Evolutionary conservation across 1,140 invertebrate species (phyloP), one percentile per base, ranked within the genome.

Genomic region (Aethina tumida): DNA sequence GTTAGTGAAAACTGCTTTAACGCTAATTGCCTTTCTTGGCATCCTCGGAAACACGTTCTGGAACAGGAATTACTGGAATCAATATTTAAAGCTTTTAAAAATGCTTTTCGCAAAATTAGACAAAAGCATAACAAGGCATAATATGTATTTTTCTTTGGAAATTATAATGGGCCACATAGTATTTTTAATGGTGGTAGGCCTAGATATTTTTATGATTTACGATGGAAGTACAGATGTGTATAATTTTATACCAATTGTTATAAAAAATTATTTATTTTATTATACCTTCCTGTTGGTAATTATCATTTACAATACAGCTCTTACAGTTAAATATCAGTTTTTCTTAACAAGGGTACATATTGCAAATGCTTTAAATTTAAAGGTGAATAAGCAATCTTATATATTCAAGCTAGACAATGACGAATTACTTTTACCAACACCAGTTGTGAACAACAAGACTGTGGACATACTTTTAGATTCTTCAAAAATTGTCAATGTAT

Each of bases 41-140:
- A 36, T 26, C 14, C 12, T 36, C 2, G 34, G 34, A 25, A 36
- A 36, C 21, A 16, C 19, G 12, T 36, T 36, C 22, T 36, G 34
- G 34, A 36, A 36, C 8, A 36, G 17, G 27, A 17, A 26, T 17
- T 13, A 15, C 9, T 36, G 34, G 34, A 10, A 13, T 2, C 34
- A 36, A 5, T 36, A 25, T 13, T 10, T 36, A 6, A 36, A 36
- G 13, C 20, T 36, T 12, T 25, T 26, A 26, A 36, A 15, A 15
- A 36, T 36, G n/a, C 24, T 36, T 7, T 14, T 15, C 15, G 17
- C 9, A 3, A 36, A 36, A 10, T 25, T 36, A 14, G 13, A 36
- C 14, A 19, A 33, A 4, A 12, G 16, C 9, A 16, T 36, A 9
- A 13, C 15, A 18, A 36, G 34, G 10, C 25, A 25, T 7, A 24